A percentile compares a stretch with the other conserved stretches of the same genome.
These are phyloP conservation scores for Matsumyia berberina DNA, from an alignment of 2,888 invertebrate genomes.

Conservation along the genomic window DNA sequence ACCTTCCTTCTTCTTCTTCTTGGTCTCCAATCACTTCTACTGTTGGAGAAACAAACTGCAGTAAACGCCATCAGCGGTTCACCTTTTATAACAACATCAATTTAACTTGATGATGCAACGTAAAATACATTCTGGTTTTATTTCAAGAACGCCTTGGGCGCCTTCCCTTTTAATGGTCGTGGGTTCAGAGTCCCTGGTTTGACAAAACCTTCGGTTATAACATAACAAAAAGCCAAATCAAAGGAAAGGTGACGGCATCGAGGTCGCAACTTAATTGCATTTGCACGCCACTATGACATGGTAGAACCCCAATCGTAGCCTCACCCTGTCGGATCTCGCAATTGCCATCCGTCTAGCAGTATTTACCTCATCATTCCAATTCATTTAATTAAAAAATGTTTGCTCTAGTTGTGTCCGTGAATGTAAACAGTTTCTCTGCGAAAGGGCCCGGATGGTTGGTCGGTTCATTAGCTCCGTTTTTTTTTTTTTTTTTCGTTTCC, in stretches of 20 bases:
- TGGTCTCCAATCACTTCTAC: neutral
- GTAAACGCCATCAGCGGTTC: conserved; percentile 25
- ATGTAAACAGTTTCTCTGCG: conserved; percentile 58
- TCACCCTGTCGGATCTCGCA: conserved; percentile 46
- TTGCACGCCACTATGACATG: conserved; percentile 63
- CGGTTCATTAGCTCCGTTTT: conserved; percentile 61
- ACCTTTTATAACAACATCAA: conserved; percentile 41
- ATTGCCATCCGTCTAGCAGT: conserved; percentile 62
- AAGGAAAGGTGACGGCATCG: conserved; percentile 67
- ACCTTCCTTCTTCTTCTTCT: neutral
- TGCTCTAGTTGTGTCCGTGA: conserved; percentile 66
- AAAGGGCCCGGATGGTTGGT: conserved; percentile 38
- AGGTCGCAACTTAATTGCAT: conserved; percentile 71
- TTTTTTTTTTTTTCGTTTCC: neutral
- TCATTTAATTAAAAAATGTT: conserved; percentile 75
- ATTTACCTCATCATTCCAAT: conserved; percentile 74
- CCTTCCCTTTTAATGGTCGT: conserved; percentile 17
- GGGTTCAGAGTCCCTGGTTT: conserved; percentile 27
- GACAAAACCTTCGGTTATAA: conserved; percentile 38
- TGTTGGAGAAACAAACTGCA: neutral
- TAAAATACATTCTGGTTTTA: conserved; percentile 53
- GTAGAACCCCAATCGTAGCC: conserved; percentile 28
- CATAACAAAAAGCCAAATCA: conserved; percentile 61
- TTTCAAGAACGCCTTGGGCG: conserved; percentile 9
- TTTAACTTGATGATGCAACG: conserved; percentile 50